A percentile compares a stretch with the other conserved stretches of the same genome.
phyloP scores from a whole-genome alignment of 2,797 vertebrate genomes.

The Apogon hyalosoma region DNA sequence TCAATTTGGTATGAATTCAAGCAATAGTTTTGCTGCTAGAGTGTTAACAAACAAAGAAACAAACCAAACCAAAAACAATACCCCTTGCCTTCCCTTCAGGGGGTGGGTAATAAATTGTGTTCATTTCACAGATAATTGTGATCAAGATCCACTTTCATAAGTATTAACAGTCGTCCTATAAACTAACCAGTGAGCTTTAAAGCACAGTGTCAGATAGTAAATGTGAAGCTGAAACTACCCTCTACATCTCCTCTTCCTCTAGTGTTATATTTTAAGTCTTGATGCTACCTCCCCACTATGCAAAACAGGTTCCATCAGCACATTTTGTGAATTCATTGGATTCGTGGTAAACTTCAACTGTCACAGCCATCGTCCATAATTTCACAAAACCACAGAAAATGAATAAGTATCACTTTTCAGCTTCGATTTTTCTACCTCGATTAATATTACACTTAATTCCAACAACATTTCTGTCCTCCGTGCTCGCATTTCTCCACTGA shows the following conservation, averaged over 20 bases:
- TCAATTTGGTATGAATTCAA: too few relatives aligned
- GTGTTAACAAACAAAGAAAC: too few relatives aligned
- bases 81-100: too few relatives aligned
- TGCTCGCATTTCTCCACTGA: too few relatives aligned
- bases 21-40: too few relatives aligned
- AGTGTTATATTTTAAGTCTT: slow-evolving; percentile 45
- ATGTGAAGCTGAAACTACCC: slow-evolving; percentile 52
- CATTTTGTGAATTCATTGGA: slow-evolving; percentile 72
- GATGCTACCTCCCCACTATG: slow-evolving; percentile 52
- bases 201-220: slow-evolving; percentile 26
- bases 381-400: slow-evolving; percentile 53
- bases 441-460: slow-evolving; percentile 32
- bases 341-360: slow-evolving; percentile 50
- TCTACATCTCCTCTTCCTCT: slow-evolving; percentile 45
- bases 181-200: slow-evolving; percentile 37
- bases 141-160: slow-evolving; percentile 27
- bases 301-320: slow-evolving; percentile 71
- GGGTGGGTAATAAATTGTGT: too few relatives aligned
- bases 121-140: not conserved
- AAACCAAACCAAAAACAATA: too few relatives aligned
- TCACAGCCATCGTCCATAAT: slow-evolving; percentile 47
- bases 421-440: slow-evolving; percentile 23
- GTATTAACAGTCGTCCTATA: slow-evolving; percentile 23
- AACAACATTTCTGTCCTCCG: slow-evolving; percentile 9
- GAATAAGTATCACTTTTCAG: slow-evolving; percentile 54